phyloP scores from a whole-genome alignment of 64 coral and sea anemone genomes.

The Porites australiensis region DNA sequence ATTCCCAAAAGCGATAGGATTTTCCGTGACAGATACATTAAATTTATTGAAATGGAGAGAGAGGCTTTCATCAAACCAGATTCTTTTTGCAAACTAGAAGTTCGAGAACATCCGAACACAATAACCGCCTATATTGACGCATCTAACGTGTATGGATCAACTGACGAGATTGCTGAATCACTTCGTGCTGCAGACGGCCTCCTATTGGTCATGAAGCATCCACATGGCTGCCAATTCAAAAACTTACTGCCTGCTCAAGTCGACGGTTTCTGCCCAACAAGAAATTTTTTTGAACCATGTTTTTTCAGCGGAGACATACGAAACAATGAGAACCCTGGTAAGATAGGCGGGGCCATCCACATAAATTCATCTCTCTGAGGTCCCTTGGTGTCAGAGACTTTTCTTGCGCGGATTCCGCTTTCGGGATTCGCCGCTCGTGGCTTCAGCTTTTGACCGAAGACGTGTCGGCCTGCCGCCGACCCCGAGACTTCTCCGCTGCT shows the following conservation, averaged over 20 bases:
- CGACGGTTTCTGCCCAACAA: slow-evolving; percentile 3
- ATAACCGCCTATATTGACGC: slow-evolving; percentile 68
- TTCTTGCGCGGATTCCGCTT: no score
- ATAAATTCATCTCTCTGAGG: no score
- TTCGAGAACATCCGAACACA: slow-evolving; percentile 54
- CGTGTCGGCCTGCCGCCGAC: no score
- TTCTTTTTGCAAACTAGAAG: background rate
- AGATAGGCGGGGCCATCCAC: background rate
- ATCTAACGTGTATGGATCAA: slow-evolving; percentile 58
- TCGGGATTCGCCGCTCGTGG: no score
- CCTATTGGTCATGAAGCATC: background rate
- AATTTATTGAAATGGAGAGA: slow-evolving; percentile 54
- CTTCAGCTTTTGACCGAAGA: no score
- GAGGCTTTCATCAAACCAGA: slow-evolving; percentile 3
- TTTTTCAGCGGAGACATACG: slow-evolving; percentile 53
- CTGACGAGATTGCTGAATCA: background rate
- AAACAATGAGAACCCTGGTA: slow-evolving; percentile 61
- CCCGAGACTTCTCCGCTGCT: no score
- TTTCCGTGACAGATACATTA: background rate
- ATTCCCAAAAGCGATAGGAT: slow-evolving; percentile 35
- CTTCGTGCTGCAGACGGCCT: slow-evolving; percentile 26
- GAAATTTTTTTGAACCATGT: slow-evolving; percentile 20
- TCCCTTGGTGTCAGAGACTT: no score
- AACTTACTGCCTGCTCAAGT: slow-evolving; percentile 16
- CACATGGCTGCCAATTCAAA: background rate